These are phyloP conservation scores for Oscheius sp. DNA, from an alignment of 2,888 invertebrate genomes.

Conservation along the genomic window DNA sequence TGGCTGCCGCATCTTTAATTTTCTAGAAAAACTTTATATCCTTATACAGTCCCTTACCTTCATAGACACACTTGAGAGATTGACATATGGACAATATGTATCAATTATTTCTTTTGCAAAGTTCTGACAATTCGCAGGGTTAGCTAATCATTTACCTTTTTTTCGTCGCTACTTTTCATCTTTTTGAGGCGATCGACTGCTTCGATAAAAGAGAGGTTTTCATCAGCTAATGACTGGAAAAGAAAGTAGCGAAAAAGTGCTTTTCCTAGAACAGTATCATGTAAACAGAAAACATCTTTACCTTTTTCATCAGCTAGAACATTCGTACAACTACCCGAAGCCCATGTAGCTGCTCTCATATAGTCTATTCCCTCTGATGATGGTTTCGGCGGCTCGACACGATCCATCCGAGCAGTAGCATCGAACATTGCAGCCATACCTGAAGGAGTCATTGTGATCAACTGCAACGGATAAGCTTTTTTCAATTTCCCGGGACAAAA, in stretches of 20 bases:
- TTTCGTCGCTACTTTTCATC: constrained; percentile 61
- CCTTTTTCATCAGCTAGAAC: constrained; percentile 65
- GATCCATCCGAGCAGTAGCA: constrained; percentile 31
- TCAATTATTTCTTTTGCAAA: constrained; percentile 61
- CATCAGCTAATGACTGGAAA: constrained; percentile 66
- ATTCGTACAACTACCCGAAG: constrained; percentile 58
- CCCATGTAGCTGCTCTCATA: constrained; percentile 67
- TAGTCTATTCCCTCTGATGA: constrained; percentile 60
- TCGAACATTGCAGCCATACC: constrained; percentile 41
- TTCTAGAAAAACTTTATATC: constrained; percentile 44
- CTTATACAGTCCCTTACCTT: constrained; percentile 34
- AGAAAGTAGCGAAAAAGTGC: constrained; percentile 67
- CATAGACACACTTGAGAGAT: constrained; percentile 63
- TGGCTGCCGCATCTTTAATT: constrained; percentile 51
- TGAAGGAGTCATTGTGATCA: too few relatives aligned
- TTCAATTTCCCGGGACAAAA: not conserved
- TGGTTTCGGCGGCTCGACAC: constrained; percentile 43
- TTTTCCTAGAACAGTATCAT: constrained; percentile 50
- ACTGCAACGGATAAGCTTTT: not conserved
- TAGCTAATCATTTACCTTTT: constrained; percentile 34
- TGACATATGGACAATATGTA: constrained; percentile 59
- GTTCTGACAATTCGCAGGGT: constrained; percentile 2
- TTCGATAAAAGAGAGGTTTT: constrained; percentile 67
- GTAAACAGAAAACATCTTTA: not conserved
- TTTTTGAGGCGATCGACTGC: constrained; percentile 63